Evolutionary conservation across 2,888 invertebrate genomes (phyloP).

Genomic region (Drosophila testacea): DNA sequence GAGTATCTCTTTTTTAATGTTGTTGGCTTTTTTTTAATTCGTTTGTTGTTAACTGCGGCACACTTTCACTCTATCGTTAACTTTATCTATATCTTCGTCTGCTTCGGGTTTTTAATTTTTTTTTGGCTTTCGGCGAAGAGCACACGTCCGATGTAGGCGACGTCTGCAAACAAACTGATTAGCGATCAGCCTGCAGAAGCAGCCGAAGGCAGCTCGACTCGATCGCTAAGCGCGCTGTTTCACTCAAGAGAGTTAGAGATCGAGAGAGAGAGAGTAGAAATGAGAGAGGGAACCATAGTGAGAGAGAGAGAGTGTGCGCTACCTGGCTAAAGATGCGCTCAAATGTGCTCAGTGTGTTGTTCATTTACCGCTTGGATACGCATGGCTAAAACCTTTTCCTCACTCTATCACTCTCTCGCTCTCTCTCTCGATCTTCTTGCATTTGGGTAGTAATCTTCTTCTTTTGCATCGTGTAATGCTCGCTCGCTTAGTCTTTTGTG

Average conservation of each 20-base stretch:
- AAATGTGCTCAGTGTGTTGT: constrained; percentile 46
- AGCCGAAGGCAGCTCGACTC: constrained; percentile 49
- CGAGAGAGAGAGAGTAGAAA: constrained; percentile 15
- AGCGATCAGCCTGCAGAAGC: constrained; percentile 39
- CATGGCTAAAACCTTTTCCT: constrained; percentile 56
- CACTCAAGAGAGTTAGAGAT: constrained; percentile 65
- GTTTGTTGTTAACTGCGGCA: constrained; percentile 34
- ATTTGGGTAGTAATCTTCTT: constrained; percentile 62
- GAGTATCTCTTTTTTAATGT: constrained; percentile 35
- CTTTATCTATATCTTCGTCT: constrained; percentile 35
- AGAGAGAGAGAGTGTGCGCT: constrained; percentile 22
- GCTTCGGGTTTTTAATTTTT: constrained; percentile 31
- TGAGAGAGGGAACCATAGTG: neutral
- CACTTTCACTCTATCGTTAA: constrained; percentile 68
- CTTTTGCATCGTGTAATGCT: constrained; percentile 47
- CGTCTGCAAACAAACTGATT: constrained; percentile 78
- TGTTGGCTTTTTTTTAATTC: neutral
- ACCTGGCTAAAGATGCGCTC: constrained; percentile 59
- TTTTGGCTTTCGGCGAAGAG: constrained; percentile 27
- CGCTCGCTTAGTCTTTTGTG: constrained; percentile 56
- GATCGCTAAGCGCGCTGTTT: constrained; percentile 35
- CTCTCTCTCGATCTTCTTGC: constrained; percentile 4
- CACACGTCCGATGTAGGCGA: constrained; percentile 54
- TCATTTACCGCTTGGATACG: constrained; percentile 82
- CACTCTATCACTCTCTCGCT: constrained; percentile 12